Conservation (phyloP, 1,140 invertebrate species). For the Cecropterus lyciades region DNA sequence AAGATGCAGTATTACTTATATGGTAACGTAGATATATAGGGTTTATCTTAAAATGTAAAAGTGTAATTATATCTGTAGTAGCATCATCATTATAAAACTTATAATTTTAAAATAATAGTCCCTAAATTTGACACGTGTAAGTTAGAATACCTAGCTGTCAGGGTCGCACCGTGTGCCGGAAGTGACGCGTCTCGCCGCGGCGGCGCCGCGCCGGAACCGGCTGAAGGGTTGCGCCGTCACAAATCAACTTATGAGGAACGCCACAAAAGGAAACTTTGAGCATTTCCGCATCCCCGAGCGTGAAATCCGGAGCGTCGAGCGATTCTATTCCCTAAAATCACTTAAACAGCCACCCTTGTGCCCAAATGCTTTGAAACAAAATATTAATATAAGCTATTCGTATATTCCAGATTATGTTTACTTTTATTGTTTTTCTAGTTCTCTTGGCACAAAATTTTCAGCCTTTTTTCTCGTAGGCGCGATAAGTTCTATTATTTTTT, state of each 20-base stretch:
- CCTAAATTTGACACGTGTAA: background rate
- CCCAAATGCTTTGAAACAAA: conserved; percentile 3
- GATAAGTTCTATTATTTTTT: too few relatives aligned
- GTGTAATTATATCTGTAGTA: too few relatives aligned
- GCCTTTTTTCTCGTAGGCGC: too few relatives aligned
- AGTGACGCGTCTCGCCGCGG: conserved; percentile 72
- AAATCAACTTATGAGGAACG: conserved; percentile 82
- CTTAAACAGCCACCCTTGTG: conserved; percentile 41
- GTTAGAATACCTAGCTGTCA: conserved; percentile 17
- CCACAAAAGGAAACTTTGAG: conserved; percentile 83
- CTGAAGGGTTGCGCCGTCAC: conserved; percentile 81
- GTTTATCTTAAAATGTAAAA: too few relatives aligned
- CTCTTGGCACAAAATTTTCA: too few relatives aligned
- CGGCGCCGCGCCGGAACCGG: conserved; percentile 72
- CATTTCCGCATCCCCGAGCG: conserved; percentile 76
- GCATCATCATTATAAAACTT: too few relatives aligned
- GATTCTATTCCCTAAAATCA: conserved; percentile 56
- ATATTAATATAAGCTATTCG: conserved; percentile 5
- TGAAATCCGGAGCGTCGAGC: conserved; percentile 67
- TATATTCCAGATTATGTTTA: too few relatives aligned
- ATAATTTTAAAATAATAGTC: too few relatives aligned
- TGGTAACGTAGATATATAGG: too few relatives aligned
- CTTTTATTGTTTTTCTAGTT: too few relatives aligned
- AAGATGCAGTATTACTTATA: too few relatives aligned
- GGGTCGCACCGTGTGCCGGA: conserved; percentile 48